Conservation (phyloP, 2,113 vertebrate genomes). For the Grammomys dolichurus region DNA sequence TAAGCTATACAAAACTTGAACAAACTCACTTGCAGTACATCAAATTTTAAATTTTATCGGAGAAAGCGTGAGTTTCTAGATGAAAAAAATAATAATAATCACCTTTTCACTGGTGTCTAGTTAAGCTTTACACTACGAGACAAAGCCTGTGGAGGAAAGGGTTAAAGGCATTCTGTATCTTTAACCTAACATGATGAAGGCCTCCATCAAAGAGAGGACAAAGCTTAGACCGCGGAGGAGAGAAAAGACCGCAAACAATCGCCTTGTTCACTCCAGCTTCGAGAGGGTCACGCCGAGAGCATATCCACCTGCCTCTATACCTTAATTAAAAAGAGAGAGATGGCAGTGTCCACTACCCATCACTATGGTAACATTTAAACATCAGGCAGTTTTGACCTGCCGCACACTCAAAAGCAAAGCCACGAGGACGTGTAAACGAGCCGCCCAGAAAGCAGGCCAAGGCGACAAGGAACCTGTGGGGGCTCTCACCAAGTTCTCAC, state of each 20-base stretch:
- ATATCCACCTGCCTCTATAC: conserved; percentile 85
- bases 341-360: conserved; percentile 86
- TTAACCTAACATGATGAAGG: conserved; percentile 81
- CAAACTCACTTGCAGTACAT: not conserved
- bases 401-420: conserved; percentile 40
- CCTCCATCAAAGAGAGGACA: conserved; percentile 82
- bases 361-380: conserved; percentile 87
- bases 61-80: not conserved
- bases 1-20: not conserved
- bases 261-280: conserved; percentile 84
- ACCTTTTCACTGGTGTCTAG: conserved; percentile 20
- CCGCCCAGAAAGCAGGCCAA: not conserved
- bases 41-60: conserved; percentile 41
- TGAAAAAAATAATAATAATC: conserved; percentile 1
- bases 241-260: conserved; percentile 86
- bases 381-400: conserved; percentile 71
- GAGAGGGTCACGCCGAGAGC: conserved; percentile 88
- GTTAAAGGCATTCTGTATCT: conserved; percentile 75
- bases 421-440: not conserved
- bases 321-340: conserved; percentile 87
- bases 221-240: conserved; percentile 75
- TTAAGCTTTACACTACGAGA: conserved; percentile 23
- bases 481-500: conserved; percentile 9
- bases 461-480: not conserved
- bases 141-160: conserved; percentile 60